Base-by-base conservation (phyloP, 2,888 invertebrate genomes). In the Cataglyphis rosenhaueri region DNA sequence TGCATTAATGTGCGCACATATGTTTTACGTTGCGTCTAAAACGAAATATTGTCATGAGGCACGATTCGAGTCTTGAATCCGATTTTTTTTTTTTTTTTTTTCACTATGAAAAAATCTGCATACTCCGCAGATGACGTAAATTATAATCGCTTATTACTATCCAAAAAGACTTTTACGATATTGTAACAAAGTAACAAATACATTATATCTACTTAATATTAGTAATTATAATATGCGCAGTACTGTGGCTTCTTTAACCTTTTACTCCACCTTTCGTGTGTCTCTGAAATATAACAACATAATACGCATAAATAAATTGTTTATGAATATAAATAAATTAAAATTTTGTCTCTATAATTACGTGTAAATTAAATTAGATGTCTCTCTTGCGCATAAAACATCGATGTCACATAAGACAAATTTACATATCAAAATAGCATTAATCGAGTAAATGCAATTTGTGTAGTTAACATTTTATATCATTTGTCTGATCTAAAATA, bases 211-310 rank as follows among this genome's bases (percentile, higher is more conserved):
- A 89, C 85, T 89, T 88, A 86, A 10, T 12, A 84, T 90, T 85
- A 75, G 62, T 82, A 86, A 82, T 84, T 74, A 66, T 84, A 81
- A 68, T 82, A 64, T 84, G 68, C 66, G 62, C 82, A 79, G 66
- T 55, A 78, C 57, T 78, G 79, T 62, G 32, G 18, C 48, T 32
- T 64, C 48, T 44, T 87, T 84, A 90, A 61, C 82, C 85, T 55
- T 87, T 87, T 35, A 59, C 81, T 83, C 83, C 88, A 66, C 82
- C 88, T 83, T 92, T 91, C 55, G 89, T 88, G 86, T 91, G 91
- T 91, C 89, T 93, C 94, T 94, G 92, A 10, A 92, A 92, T 25
- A 21, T 59, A 44, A 66, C 18, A 64, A 57, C 15, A 35, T 2
- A 41, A 41, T 41, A 41, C 41, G 35, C 35, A 44, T 12, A 12